Evolutionary conservation across 2,888 invertebrate genomes (phyloP).

Genomic region (Pantelozetes paolii): DNA sequence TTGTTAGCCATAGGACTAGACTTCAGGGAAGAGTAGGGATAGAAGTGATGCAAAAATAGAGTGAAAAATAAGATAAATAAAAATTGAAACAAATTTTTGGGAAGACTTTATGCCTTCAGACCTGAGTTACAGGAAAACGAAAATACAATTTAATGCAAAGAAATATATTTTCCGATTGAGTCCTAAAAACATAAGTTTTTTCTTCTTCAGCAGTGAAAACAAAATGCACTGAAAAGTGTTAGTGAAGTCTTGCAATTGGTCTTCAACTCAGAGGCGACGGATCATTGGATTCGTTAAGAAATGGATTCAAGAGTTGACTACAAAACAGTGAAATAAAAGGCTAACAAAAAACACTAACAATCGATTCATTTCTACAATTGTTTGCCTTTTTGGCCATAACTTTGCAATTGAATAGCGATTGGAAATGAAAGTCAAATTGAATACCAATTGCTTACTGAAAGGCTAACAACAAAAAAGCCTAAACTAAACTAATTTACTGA

Average conservation of each 20-base stretch:
- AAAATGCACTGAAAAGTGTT: not conserved
- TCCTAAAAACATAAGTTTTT: too few relatives aligned
- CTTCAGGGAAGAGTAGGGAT: too few relatives aligned
- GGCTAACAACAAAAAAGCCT: not conserved
- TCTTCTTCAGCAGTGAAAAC: too few relatives aligned
- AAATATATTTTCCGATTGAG: too few relatives aligned
- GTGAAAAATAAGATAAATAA: too few relatives aligned
- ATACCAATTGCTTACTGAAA: too few relatives aligned
- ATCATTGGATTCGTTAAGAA: constrained; percentile 6
- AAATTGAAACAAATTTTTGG: too few relatives aligned
- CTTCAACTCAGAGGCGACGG: not conserved
- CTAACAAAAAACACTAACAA: not conserved
- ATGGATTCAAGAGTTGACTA: not conserved
- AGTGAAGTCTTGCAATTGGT: not conserved
- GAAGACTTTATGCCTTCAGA: too few relatives aligned
- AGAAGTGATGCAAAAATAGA: too few relatives aligned
- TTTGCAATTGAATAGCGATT: not conserved
- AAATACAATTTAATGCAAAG: too few relatives aligned
- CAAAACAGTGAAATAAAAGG: not conserved
- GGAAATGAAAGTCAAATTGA: not conserved
- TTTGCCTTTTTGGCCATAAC: not conserved
- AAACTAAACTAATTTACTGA: not conserved
- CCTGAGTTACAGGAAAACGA: too few relatives aligned
- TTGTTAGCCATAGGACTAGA: too few relatives aligned
- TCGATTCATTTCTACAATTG: not conserved